Conservation (phyloP, 2,113 vertebrate species). For the Regulus satrapa region DNA sequence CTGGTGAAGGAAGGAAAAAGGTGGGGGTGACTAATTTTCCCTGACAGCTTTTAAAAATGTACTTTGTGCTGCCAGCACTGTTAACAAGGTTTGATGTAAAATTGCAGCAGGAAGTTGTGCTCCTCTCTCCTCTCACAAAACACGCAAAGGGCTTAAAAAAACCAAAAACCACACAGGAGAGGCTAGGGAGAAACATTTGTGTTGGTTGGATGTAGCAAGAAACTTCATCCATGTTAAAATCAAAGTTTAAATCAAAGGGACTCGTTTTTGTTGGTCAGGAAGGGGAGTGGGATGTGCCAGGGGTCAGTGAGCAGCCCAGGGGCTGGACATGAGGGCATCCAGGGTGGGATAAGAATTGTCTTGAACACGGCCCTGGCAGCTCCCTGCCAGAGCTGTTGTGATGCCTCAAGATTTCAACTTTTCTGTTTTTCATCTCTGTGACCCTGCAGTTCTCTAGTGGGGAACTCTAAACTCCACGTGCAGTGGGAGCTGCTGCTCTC, state of each 20-base stretch:
- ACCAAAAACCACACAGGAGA: background rate
- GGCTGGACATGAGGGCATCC: background rate
- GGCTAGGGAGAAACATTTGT: background rate
- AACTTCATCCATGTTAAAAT: background rate
- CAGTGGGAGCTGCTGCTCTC: background rate
- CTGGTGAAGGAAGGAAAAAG: background rate
- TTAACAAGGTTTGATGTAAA: background rate
- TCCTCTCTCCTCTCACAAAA: background rate
- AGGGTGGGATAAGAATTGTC: background rate
- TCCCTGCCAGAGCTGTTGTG: background rate
- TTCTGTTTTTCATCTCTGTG: accelerated
- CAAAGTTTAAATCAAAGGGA: background rate
- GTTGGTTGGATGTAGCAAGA: background rate
- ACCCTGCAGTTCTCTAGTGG: background rate
- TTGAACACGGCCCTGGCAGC: background rate
- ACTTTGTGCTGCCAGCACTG: background rate
- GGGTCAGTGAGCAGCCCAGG: background rate
- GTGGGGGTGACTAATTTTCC: background rate
- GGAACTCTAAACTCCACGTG: accelerated
- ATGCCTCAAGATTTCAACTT: background rate
- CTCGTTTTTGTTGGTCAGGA: background rate
- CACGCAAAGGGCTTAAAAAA: background rate
- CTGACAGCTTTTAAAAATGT: background rate
- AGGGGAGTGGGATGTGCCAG: background rate
- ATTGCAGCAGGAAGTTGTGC: background rate